These are phyloP conservation scores for Elaeidobius kamerunicus DNA, from an alignment of 2,888 invertebrate species.

Conservation along the genomic window DNA sequence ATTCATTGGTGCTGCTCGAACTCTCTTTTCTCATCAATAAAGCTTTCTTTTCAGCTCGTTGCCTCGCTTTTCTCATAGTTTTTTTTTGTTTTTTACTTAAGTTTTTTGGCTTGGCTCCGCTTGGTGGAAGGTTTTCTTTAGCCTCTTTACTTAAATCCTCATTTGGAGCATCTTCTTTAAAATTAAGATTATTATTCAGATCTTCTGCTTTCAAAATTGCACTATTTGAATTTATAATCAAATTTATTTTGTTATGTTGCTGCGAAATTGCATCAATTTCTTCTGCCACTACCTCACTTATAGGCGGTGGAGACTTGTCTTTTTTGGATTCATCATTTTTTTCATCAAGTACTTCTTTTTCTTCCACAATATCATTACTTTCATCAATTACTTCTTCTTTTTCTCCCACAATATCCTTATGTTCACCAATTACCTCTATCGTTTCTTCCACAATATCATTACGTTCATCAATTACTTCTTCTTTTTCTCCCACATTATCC, in stretches of 20 bases:
- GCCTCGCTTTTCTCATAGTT: slow-evolving; percentile 32
- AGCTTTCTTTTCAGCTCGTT: slow-evolving; percentile 33
- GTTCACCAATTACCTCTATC: neutral
- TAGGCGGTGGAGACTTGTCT: slow-evolving; percentile 9
- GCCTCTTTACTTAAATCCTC: neutral
- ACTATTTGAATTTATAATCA: neutral
- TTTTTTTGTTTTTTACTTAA: slow-evolving; percentile 34
- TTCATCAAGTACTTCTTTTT: slow-evolving; percentile 2
- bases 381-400: slow-evolving; percentile 4
- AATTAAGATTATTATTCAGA: neutral
- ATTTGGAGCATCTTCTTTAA: slow-evolving; percentile 1
- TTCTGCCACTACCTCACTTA: slow-evolving; percentile 8
- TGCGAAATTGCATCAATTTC: slow-evolving; percentile 10
- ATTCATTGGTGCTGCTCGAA: slow-evolving; percentile 38
- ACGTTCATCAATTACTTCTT: slow-evolving; percentile 1
- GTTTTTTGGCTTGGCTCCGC: slow-evolving; percentile 15
- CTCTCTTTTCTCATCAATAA: slow-evolving; percentile 32
- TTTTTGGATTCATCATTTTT: neutral
- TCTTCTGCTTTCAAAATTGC: slow-evolving; percentile 1
- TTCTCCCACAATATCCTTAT: neutral
- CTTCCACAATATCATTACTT: slow-evolving; percentile 8
- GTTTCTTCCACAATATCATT: slow-evolving; percentile 1
- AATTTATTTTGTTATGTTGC: neutral
- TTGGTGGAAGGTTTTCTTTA: slow-evolving; percentile 29
- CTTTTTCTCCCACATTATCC: neutral